Evolutionary conservation across 2,888 invertebrate species (phyloP).

Genomic region (Philhelius pedissequus): DNA sequence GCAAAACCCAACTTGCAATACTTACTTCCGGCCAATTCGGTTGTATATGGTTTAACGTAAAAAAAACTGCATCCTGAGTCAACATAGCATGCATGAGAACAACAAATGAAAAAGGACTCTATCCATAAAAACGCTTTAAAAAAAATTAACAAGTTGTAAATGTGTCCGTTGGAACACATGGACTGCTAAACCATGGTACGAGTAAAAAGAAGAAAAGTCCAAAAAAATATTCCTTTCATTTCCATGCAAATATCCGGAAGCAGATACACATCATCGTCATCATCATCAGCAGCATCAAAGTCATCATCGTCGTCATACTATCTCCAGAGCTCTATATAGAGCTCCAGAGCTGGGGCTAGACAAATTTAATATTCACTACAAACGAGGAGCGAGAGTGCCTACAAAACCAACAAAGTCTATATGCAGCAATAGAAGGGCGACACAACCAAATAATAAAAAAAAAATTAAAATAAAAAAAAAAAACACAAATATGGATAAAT

Average conservation of each 20-base stretch:
- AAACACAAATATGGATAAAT: constrained; percentile 14
- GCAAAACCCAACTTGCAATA: constrained; percentile 14
- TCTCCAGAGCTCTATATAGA: too few relatives aligned
- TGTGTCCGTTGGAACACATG: constrained; percentile 6
- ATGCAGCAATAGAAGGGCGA: neutral
- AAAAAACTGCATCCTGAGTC: constrained; percentile 41
- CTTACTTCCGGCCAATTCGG: constrained; percentile 15
- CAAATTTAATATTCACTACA: constrained; percentile 65
- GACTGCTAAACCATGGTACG: neutral
- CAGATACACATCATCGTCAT: constrained; percentile 54
- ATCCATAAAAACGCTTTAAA: constrained; percentile 14
- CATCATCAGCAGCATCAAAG: neutral
- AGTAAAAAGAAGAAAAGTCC: constrained; percentile 41
- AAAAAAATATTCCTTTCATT: constrained; percentile 53
- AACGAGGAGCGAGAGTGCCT: constrained; percentile 29
- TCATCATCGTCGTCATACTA: neutral
- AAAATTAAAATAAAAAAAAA: neutral
- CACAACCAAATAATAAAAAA: neutral
- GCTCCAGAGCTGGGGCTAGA: constrained; percentile 37
- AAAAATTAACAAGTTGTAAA: constrained; percentile 57
- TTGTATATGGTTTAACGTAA: neutral
- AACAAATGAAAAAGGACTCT: constrained; percentile 32
- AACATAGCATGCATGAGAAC: constrained; percentile 36
- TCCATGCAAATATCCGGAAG: constrained; percentile 63
- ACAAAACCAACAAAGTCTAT: constrained; percentile 33